These are phyloP conservation scores for Autographa gamma DNA, from an alignment of 2,888 invertebrate species.

Conservation along the genomic window DNA sequence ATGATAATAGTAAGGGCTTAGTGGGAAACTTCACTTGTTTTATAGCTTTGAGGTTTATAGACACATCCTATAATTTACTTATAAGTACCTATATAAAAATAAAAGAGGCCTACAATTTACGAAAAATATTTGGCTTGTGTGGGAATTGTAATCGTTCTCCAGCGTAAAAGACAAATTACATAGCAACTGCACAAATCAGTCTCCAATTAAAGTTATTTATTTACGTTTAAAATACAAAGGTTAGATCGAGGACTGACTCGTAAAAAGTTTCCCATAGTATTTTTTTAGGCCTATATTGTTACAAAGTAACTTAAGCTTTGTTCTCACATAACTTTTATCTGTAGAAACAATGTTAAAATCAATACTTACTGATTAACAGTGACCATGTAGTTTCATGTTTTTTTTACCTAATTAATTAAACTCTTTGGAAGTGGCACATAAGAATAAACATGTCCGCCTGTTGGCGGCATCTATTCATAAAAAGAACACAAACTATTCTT, in stretches of 20 bases:
- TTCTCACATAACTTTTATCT: constrained; percentile 8
- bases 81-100: no score
- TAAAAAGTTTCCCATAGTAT: neutral
- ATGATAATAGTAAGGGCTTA: no score
- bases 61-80: no score
- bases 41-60: no score
- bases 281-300: constrained; percentile 7
- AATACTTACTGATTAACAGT: constrained; percentile 2
- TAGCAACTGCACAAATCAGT: no score
- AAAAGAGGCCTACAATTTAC: no score
- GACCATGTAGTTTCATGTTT: neutral
- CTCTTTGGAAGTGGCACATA: neutral
- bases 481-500: neutral
- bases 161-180: no score
- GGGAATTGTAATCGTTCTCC: no score
- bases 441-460: neutral
- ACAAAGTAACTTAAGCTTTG: neutral
- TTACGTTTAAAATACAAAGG: neutral
- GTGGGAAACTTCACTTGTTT: no score
- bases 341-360: constrained; percentile 2
- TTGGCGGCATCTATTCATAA: neutral
- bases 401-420: neutral
- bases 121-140: no score
- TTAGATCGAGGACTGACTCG: no score
- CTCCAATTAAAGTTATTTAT: neutral